Base-by-base conservation (phyloP, 2,797 vertebrate species). In the Chrosomus eos region DNA sequence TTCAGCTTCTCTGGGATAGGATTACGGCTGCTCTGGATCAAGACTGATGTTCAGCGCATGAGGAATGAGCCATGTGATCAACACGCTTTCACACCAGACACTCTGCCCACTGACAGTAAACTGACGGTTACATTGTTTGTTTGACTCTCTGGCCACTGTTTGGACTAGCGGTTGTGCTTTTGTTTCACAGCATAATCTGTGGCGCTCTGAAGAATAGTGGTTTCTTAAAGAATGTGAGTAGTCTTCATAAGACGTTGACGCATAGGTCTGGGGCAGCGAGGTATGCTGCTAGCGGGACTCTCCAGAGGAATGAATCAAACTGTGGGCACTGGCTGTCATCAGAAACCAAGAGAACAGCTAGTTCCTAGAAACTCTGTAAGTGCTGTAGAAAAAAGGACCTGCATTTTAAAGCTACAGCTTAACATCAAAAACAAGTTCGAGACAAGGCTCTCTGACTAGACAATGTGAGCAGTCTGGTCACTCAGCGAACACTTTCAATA, bases 11-110 rank as follows among this genome's bases (percentile, higher is more conserved):
- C 51, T 88, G 83, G 90, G 79, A 91, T 83, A 87, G 89, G 92
- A 93, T 93, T 94, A 94, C 86, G 48, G 88, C 88, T 82, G 88
- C 86, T 38, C 73, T 87, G 89, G 28, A 72, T 82, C 38, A 36
- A 80, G 82, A 58, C 86, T 66, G 51, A 72, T 60, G 83, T 68
- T 81, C 60, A 45, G 74, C 64, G 43, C 76, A 72, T 77, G 71
- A 77, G 66, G 77, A 72, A 86, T 66, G 81, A 71, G 81, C 36
- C 87, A 66, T 84, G 84, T 86, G 77, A 88, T 84, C 62, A 80
- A 62, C 70, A 81, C 64, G 78, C 87, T 88, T 86, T 88, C 71
- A 80, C 83, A 83, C 67, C 40, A 70, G 79, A 80, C 73, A 66
- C 53, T 18, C 40, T 77, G 72, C 45, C 40, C n/a, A 62, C 11